A percentile compares a stretch with the other conserved stretches of the same genome.
Conservation (phyloP, 2,797 vertebrate species). For the Hoplostethus mediterraneus region DNA sequence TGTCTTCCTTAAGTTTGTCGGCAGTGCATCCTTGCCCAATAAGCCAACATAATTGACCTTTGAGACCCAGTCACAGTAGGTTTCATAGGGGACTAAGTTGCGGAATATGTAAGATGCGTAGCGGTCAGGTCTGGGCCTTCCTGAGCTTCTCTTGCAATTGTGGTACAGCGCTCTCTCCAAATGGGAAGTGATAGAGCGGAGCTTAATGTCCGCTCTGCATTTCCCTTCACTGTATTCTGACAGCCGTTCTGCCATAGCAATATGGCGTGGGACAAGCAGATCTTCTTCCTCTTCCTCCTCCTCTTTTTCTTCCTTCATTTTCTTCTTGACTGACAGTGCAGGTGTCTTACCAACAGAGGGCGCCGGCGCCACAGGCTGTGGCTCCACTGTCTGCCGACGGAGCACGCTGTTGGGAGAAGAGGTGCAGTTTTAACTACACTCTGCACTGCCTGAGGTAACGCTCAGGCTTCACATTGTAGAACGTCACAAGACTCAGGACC, state of each 20-base stretch:
- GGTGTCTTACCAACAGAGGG: conserved; percentile 75
- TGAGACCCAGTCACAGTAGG: conserved; percentile 77
- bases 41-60: conserved; percentile 81
- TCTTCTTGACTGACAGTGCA: conserved; percentile 61
- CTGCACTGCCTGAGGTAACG: conserved; percentile 75
- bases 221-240: conserved; percentile 74
- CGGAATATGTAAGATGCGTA: conserved; percentile 82
- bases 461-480: conserved; percentile 83
- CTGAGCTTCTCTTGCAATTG: conserved; percentile 72
- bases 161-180: conserved; percentile 75
- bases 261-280: conserved; percentile 33
- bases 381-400: conserved; percentile 76
- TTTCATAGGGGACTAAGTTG: conserved; percentile 76
- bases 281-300: conserved; percentile 58
- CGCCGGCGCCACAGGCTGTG: conserved; percentile 65
- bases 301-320: conserved; percentile 62
- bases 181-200: conserved; percentile 70
- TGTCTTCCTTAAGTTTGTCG: conserved; percentile 72
- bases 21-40: conserved; percentile 78
- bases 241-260: conserved; percentile 71
- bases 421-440: conserved; percentile 85
- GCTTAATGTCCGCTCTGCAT: conserved; percentile 76
- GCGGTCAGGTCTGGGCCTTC: conserved; percentile 71
- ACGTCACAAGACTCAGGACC: conserved; percentile 85
- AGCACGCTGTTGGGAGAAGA: conserved; percentile 85